phyloP scores from a whole-genome alignment of 2,888 invertebrate genomes.

The Drosophila monieri region DNA sequence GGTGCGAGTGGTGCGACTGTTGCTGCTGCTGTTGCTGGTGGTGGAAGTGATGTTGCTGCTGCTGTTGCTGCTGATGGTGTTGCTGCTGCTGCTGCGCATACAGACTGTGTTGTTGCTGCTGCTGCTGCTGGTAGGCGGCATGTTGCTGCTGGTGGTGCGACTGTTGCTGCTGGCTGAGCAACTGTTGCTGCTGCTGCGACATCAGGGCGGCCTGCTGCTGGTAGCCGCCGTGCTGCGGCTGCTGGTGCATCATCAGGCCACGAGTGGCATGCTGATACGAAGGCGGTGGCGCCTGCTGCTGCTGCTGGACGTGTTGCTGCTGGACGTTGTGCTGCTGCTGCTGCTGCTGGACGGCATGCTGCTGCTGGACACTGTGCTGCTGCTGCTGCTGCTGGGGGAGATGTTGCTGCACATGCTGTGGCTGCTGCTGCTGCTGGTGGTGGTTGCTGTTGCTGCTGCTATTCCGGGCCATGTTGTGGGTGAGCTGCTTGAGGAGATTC shows the following conservation, averaged over 20 bases:
- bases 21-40: conserved; percentile 67
- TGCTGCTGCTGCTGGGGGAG: conserved; percentile 86
- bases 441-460: conserved; percentile 81
- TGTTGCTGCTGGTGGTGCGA: conserved; percentile 84
- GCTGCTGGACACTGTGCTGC: conserved; percentile 84
- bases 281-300: conserved; percentile 75
- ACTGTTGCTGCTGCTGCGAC: conserved; percentile 85
- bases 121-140: conserved; percentile 56
- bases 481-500: conserved; percentile 87
- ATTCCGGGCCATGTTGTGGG: conserved; percentile 81
- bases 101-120: conserved; percentile 77
- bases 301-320: conserved; percentile 85
- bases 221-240: conserved; percentile 85
- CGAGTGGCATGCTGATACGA: conserved; percentile 81
- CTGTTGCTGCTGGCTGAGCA: conserved; percentile 85
- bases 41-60: conserved; percentile 75
- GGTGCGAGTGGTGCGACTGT: conserved; percentile 53
- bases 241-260: conserved; percentile 85
- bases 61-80: conserved; percentile 84
- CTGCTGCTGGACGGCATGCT: conserved; percentile 60
- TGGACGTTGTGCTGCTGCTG: conserved; percentile 84
- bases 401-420: conserved; percentile 86
- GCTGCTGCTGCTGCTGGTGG: conserved; percentile 85
- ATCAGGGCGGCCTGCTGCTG: conserved; percentile 84
- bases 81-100: conserved; percentile 82